These are phyloP conservation scores for Thalassarche chlororhynchos DNA, from an alignment of 2,113 vertebrate genomes.

Conservation along the genomic window DNA sequence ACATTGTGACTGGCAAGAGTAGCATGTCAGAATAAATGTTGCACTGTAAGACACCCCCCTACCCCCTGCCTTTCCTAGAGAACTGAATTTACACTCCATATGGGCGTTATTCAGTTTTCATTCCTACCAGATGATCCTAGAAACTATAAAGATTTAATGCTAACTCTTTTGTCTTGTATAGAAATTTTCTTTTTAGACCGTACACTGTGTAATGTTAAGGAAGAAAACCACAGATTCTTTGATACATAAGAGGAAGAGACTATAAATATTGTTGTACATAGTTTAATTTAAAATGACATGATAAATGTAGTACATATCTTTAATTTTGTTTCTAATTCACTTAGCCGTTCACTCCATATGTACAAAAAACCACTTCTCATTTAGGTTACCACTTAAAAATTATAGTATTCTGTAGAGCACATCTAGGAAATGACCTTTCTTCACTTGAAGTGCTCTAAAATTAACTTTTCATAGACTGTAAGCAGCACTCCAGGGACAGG, in stretches of 20 bases:
- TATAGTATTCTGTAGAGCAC: constrained; percentile 20
- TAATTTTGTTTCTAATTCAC: constrained; percentile 56
- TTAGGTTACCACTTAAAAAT: constrained; percentile 59
- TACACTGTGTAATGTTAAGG: background rate
- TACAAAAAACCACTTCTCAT: constrained; percentile 58
- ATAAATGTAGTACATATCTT: background rate
- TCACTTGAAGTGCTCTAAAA: constrained; percentile 70
- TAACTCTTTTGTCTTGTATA: background rate
- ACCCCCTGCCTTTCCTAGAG: background rate
- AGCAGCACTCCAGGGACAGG: constrained; percentile 52
- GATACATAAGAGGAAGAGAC: background rate
- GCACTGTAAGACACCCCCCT: background rate
- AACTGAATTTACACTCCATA: background rate
- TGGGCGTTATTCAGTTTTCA: background rate
- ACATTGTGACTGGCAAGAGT: background rate
- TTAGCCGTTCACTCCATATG: constrained; percentile 32
- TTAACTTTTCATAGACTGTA: constrained; percentile 68
- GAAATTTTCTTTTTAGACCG: background rate
- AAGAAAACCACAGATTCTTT: background rate
- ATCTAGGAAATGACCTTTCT: constrained; percentile 68
- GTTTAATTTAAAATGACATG: background rate
- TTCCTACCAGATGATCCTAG: background rate
- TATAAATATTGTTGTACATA: background rate
- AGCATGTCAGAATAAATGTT: background rate
- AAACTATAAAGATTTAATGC: background rate